Percentiles rank a stretch among this genome's conserved stretches.
phyloP scores from a whole-genome alignment of 2,797 vertebrate genomes.

The Gadopsis bispinosus region DNA sequence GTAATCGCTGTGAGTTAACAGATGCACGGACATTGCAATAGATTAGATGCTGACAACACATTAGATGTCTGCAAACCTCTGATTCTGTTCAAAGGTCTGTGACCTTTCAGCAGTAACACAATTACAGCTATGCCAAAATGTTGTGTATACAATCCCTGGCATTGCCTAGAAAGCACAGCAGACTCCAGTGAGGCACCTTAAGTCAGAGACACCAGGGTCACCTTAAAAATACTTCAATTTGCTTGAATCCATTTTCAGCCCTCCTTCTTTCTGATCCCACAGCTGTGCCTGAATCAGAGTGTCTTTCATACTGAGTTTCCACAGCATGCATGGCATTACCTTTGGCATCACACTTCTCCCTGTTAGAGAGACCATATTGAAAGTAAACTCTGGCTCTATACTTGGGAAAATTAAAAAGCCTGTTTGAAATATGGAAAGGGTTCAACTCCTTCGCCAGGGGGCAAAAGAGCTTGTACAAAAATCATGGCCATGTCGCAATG shows the following conservation, averaged over 20 bases:
- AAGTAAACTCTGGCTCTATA: slow-evolving; percentile 18
- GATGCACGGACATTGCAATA: background rate
- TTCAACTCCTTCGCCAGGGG: background rate
- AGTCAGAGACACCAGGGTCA: background rate
- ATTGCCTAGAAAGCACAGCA: slow-evolving; percentile 5
- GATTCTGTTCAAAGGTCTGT: background rate
- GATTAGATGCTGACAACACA: background rate
- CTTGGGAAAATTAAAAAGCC: slow-evolving; percentile 30
- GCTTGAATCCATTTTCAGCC: slow-evolving; percentile 11
- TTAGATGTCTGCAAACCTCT: slow-evolving; percentile 1
- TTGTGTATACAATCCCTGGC: background rate
- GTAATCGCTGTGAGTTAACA: background rate
- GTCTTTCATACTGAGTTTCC: slow-evolving; percentile 10
- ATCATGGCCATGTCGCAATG: background rate
- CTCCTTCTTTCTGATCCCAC: slow-evolving; percentile 23
- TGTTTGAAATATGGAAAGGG: slow-evolving; percentile 5
- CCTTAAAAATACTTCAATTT: slow-evolving; percentile 7
- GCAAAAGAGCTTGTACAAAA: slow-evolving; percentile 13
- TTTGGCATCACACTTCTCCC: slow-evolving; percentile 4
- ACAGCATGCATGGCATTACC: slow-evolving; percentile 9
- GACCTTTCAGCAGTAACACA: slow-evolving; percentile 6
- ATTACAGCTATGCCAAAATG: background rate
- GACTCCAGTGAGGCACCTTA: background rate
- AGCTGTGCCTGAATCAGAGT: slow-evolving; percentile 3
- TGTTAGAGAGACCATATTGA: slow-evolving; percentile 4